phyloP scores from a whole-genome alignment of 2,888 invertebrate species.

The Sialis lutaria region DNA sequence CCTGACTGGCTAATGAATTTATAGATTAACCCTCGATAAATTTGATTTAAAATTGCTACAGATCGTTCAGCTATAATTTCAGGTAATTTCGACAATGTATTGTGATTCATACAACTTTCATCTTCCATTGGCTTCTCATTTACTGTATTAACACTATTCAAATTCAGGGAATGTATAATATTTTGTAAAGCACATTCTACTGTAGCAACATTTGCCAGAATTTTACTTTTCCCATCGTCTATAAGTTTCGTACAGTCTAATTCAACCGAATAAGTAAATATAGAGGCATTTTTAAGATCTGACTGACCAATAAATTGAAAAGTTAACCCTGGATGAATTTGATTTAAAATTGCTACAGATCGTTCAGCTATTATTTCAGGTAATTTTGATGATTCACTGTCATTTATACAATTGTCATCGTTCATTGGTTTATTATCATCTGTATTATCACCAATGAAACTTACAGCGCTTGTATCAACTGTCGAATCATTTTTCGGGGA shows the following conservation, averaged over 20 bases:
- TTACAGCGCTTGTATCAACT: conserved; percentile 23
- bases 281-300: conserved; percentile 30
- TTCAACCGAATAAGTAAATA: no score
- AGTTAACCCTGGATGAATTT: conserved; percentile 63
- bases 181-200: conserved; percentile 27
- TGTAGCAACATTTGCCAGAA: conserved; percentile 10
- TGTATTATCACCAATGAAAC: conserved; percentile 33
- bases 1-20: conserved; percentile 36
- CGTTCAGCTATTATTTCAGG: conserved; percentile 38
- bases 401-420: conserved; percentile 21
- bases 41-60: conserved; percentile 75
- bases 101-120: conserved; percentile 18
- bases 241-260: no score
- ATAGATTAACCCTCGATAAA: conserved; percentile 61
- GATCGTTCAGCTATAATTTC: conserved; percentile 46
- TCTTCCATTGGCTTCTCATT: conserved; percentile 11
- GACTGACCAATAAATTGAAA: conserved; percentile 39
- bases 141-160: conserved; percentile 4
- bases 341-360: conserved; percentile 76
- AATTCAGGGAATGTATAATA: no score
- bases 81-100: conserved; percentile 27
- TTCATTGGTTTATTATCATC: conserved; percentile 19
- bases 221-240: no score
- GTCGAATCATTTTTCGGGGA: conserved; percentile 27
- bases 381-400: conserved; percentile 27